phyloP scores from a whole-genome alignment of 2,888 invertebrate species.

The Luffia ferchaultella region DNA sequence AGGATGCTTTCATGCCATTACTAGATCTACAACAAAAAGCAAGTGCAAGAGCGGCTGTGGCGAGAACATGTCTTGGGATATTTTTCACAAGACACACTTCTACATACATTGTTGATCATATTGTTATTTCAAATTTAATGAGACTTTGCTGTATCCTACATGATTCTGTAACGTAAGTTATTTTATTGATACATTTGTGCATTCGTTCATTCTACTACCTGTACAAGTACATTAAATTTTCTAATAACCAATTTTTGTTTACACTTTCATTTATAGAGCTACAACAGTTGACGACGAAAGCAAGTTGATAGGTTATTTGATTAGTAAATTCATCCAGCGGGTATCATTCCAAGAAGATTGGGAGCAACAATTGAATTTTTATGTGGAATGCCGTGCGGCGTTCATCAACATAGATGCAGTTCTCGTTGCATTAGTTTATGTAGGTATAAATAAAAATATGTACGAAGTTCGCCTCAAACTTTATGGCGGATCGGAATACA shows the following conservation, averaged over 20 bases:
- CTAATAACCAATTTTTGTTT: not conserved
- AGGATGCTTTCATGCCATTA: conserved; percentile 91
- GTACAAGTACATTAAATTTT: conserved; percentile 2
- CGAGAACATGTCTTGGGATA: conserved; percentile 80
- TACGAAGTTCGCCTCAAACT: no score
- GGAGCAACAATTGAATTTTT: conserved; percentile 92
- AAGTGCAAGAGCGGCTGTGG: conserved; percentile 81
- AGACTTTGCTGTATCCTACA: conserved; percentile 89
- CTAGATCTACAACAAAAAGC: conserved; percentile 91
- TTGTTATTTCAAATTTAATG: conserved; percentile 88
- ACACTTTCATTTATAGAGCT: conserved; percentile 65
- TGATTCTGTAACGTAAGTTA: conserved; percentile 86
- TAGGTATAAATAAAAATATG: conserved; percentile 45
- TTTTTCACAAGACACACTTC: conserved; percentile 57
- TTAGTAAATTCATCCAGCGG: conserved; percentile 80
- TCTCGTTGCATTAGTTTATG: conserved; percentile 85
- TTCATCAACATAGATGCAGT: conserved; percentile 93
- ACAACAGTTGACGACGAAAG: conserved; percentile 93
- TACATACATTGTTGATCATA: conserved; percentile 75
- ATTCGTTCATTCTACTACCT: not conserved
- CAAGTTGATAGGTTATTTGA: conserved; percentile 83
- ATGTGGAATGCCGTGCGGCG: conserved; percentile 88
- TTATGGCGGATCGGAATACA: no score
- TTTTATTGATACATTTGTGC: not conserved
- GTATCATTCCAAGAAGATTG: conserved; percentile 87